Base-by-base conservation (phyloP, 1,140 invertebrate genomes). In the Drosophila elegans region DNA sequence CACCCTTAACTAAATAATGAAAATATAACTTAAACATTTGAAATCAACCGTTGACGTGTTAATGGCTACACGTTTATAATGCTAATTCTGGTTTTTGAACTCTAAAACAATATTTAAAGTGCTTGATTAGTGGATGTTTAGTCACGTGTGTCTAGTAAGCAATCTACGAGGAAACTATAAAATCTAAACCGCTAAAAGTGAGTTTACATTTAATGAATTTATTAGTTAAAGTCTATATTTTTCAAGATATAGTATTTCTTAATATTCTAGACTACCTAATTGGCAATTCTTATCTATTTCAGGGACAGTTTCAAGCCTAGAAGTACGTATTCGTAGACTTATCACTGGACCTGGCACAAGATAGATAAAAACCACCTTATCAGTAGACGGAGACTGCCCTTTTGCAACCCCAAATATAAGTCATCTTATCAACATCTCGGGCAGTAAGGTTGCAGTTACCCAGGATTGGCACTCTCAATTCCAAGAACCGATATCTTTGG, bases 361-460 rank as follows among this genome's bases (percentile, higher is more conserved):
- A 45, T 3, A 49, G 41, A 52, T 52, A 52, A 36, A 36, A 3
- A 11, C 25, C 60, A 11, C 5, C 60, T 72, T 77, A 78, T 78
- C 67, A 36, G 11, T n/a, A 10, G 49, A 57, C 55, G 11, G n/a
- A 7, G 42, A 46, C 55, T 55, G 29, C 12, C 74, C 74, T 78
- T 78, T 79, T 79, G 77, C 77, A 78, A 78, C 57, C 42, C 46
- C 55, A 53, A 60, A 44, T 34, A 57, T 21, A 53, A 61, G 62
- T 78, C 56, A 54, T 78, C 74, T 77, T 77, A 78, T 78, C 76
- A 55, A 25, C 42, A 73, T 73, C 68, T 25, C 6, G 7, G 34
- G 48, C 54, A 60, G 16, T 59, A 63, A 7, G 29, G 29, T n/a
- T 53, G 38, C 53, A 63, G 16, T 21, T 34, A n/a, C 25, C 67